Percentiles rank a stretch among this genome's conserved stretches.
phyloP scores from a whole-genome alignment of 2,797 vertebrate genomes.

The Eulemur albifrons region DNA sequence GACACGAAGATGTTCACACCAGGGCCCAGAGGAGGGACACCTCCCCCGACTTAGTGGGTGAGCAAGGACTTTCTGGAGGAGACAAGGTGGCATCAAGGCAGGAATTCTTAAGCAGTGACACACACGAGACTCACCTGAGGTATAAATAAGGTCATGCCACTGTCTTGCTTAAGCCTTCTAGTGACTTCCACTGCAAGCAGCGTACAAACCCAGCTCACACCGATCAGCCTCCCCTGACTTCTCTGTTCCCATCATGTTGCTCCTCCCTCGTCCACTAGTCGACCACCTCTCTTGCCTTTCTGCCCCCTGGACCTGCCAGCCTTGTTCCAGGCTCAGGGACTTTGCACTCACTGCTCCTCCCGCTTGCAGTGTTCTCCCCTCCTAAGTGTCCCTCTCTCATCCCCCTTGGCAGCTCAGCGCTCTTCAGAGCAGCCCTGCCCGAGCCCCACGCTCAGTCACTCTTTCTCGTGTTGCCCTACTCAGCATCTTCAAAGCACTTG shows the following conservation, averaged over 20 bases:
- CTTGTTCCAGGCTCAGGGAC: not conserved
- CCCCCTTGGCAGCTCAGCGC: not conserved
- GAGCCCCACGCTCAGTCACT: not conserved
- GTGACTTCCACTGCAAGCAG: not conserved
- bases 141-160: not conserved
- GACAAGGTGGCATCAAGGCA: not conserved
- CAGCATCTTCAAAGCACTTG: not conserved
- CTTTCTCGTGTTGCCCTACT: not conserved
- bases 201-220: not conserved
- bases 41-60: too few species aligned
- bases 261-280: not conserved
- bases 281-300: not conserved
- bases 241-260: not conserved
- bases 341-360: not conserved
- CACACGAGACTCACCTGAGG: not conserved
- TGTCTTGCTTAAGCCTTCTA: too few species aligned
- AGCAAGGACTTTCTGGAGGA: not conserved
- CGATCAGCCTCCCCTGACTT: accelerated
- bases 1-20: too few species aligned
- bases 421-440: not conserved
- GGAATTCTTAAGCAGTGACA: not conserved
- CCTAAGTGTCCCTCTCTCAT: not conserved
- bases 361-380: not conserved
- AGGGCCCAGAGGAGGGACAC: not conserved
- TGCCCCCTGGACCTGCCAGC: not conserved